Base-by-base conservation (phyloP, 2,888 invertebrate species). In the Anaspis maculata region DNA sequence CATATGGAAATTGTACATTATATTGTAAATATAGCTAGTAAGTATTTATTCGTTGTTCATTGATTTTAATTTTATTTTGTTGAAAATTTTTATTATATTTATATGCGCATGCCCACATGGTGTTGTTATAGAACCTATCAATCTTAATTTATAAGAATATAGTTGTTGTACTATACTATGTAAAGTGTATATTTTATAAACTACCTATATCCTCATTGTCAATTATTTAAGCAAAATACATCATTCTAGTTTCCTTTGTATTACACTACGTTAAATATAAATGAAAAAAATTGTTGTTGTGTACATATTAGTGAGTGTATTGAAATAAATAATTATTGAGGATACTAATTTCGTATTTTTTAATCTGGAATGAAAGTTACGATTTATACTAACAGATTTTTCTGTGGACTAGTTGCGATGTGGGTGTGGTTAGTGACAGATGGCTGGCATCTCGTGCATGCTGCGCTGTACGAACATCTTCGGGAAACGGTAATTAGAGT, bases 291-390 rank as follows among this genome's bases (percentile, higher is more conserved):
- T 61, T 57, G 59, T 63, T 63, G 63, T 62, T 62, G 60, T 64
- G 63, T 62, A 62, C 50, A 64, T 62, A 59, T 44, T n/a, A 49
- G 43, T 58, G 54, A 56, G 56, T 64, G 62, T 58, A 59, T 53
- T 59, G 57, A 56, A 54, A 51, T 52, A 56, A 52, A 54, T 47
- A 43, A 46, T 35, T 43, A 44, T 46, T 41, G 37, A 40, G 31
- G 37, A 42, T 44, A 19, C 5, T 19, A 10, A 13, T 30, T 22
- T 26, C 27, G 32, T 34, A 33, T 32, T 27, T 32, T 27, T 35
- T 34, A n/a, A n/a, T n/a, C n/a, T n/a, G n/a, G n/a, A n/a, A n/a
- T n/a, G n/a, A n/a, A n/a, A n/a, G n/a, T n/a, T n/a, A n/a, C n/a
- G n/a, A n/a, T n/a, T n/a, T n/a, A n/a, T n/a, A n/a, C n/a, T n/a